Evolutionary conservation across 2,113 vertebrate species (phyloP).

Genomic region (Paramisgurnus dabryanus): DNA sequence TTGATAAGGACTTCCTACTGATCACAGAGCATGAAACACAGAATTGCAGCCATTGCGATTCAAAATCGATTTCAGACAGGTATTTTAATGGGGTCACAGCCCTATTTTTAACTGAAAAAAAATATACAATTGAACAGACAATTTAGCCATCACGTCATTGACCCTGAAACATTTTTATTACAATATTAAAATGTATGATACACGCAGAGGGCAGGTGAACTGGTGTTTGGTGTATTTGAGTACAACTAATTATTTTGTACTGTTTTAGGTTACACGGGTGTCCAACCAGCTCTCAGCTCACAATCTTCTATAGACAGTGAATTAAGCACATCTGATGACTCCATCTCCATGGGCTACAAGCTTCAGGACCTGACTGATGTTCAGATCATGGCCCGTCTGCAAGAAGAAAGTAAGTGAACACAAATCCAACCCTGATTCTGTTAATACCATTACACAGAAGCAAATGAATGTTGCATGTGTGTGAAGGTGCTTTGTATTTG

Average conservation of each 20-base stretch:
- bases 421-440: not conserved
- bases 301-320: slow-evolving; percentile 92
- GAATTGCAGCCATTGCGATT: no score
- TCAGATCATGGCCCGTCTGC: slow-evolving; percentile 91
- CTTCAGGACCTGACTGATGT: slow-evolving; percentile 92
- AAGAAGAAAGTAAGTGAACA: slow-evolving; percentile 85
- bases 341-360: slow-evolving; percentile 93
- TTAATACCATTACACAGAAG: not conserved
- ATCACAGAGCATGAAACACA: no score
- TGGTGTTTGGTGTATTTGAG: slow-evolving; percentile 1
- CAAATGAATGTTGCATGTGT: not conserved
- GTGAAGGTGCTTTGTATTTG: not conserved
- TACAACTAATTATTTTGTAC: slow-evolving; percentile 14
- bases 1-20: no score
- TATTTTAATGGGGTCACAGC: no score
- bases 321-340: slow-evolving; percentile 90
- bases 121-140: no score
- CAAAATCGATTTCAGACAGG: no score
- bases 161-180: no score
- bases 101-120: no score
- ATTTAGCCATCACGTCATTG: no score
- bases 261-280: slow-evolving; percentile 74
- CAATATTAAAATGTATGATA: no score
- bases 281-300: slow-evolving; percentile 85
- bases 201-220: no score